Evolutionary conservation across 2,113 vertebrate genomes (phyloP).

Genomic region (Ochotona curzoniae): DNA sequence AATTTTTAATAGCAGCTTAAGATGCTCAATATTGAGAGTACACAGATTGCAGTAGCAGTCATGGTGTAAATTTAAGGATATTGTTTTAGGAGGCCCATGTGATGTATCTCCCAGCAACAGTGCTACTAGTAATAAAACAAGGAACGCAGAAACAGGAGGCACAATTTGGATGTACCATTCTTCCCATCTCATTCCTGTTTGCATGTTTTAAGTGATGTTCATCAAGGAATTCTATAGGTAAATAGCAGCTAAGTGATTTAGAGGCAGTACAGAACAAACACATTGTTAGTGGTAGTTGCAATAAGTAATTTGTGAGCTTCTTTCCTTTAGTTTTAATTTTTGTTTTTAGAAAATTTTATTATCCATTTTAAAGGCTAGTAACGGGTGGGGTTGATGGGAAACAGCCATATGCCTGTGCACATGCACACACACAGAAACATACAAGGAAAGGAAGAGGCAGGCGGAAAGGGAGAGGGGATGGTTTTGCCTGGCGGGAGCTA

Average conservation of each 20-base stretch:
- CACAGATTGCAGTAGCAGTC: background rate
- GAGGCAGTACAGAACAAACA: background rate
- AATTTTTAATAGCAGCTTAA: background rate
- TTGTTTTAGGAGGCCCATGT: background rate
- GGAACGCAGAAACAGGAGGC: background rate
- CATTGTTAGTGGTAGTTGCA: background rate
- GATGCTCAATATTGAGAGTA: background rate
- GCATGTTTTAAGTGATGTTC: background rate
- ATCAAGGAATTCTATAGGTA: background rate
- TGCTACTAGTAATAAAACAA: background rate
- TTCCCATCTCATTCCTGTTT: background rate
- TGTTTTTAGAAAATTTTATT: too few species aligned
- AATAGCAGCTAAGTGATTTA: background rate
- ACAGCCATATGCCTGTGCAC: too few species aligned
- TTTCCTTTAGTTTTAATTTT: background rate
- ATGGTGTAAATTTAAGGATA: background rate
- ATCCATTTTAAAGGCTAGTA: too few species aligned
- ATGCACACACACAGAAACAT: too few species aligned
- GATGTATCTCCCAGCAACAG: conserved; percentile 18
- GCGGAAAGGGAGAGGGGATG: too few species aligned
- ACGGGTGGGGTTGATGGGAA: too few species aligned
- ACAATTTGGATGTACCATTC: background rate
- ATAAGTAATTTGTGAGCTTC: background rate
- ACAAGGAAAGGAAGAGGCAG: too few species aligned
- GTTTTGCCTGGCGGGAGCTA: too few species aligned